Evolutionary conservation across 2,797 vertebrate genomes (phyloP).

Genomic region (Xerus rutilus): DNA sequence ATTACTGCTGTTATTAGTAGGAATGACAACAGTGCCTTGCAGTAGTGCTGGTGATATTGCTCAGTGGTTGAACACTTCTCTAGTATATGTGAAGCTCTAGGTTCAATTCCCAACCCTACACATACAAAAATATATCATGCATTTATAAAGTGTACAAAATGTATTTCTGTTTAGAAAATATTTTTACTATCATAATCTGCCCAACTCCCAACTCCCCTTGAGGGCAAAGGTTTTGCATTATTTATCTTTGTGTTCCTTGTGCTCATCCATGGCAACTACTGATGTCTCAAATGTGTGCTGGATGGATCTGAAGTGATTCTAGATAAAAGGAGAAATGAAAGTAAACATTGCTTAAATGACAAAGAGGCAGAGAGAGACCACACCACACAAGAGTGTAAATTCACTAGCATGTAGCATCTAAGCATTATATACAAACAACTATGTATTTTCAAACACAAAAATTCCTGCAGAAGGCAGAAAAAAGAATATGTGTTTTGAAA

Average conservation of each 20-base stretch:
- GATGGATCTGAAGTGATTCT: not conserved
- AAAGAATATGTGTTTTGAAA: conserved; percentile 47
- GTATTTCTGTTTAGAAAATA: conserved; percentile 50
- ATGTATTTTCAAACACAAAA: conserved; percentile 1
- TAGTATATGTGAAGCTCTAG: no score
- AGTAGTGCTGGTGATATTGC: not conserved
- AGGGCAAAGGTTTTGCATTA: conserved; percentile 37
- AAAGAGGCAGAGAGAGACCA: not conserved
- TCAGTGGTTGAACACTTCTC: not conserved
- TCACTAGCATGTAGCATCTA: not conserved
- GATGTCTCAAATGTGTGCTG: conserved; percentile 40
- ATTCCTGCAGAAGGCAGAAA: not conserved
- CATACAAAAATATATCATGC: not conserved
- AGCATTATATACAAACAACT: not conserved
- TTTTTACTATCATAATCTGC: conserved; percentile 33
- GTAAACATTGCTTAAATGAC: conserved; percentile 15
- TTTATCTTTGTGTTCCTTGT: conserved; percentile 48
- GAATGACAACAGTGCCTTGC: not conserved
- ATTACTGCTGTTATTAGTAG: not conserved
- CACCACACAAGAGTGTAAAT: not conserved
- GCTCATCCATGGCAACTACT: not conserved
- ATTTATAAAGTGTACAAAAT: conserved; percentile 15
- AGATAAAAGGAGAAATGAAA: not conserved
- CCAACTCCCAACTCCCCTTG: conserved; percentile 4
- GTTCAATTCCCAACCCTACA: not conserved